Base-by-base conservation (phyloP, 2,888 invertebrate genomes). In the Lepas anatifera region DNA sequence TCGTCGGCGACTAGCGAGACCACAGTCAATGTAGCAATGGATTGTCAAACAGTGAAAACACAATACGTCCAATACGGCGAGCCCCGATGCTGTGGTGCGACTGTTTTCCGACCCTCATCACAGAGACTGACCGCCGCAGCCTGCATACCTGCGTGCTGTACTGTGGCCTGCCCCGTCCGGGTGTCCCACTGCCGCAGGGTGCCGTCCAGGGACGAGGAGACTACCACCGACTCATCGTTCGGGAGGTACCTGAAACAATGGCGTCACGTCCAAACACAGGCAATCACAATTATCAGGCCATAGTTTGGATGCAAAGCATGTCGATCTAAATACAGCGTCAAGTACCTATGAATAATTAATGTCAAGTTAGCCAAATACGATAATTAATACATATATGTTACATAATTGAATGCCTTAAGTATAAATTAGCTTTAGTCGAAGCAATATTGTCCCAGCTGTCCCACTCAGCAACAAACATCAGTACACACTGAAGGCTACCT, bases 181-280 rank as follows among this genome's bases (percentile, higher is more conserved):
- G 39, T 13, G 66, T 66, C 66, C 37, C 37, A 66, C 37, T 66
- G 66, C 1, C 66, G 66, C 2, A 66, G 2, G 16, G 39, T 27
- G 13, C 66, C 66, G 39, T 66, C 66, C 25, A 66, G 66, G 13
- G 48, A 48, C 63, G 39, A 41, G 48, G 25, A 22, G 25, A 69
- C 29, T 41, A 43, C 48, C 70, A 73, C 73, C 1, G 58, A 18
- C 32, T 58, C 58, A 11, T 22, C 22, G 32, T 22, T 22, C 35
- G 58, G 58, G 8, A 58, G 1, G 32, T 58, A 58, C 22, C 58
- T 58, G 29, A 10, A 0, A 32, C 2, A 11, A 29, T 1, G 32
- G 35, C 32, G n/a, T 2, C 4, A 6, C 7, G 52, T 8, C 2
- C 16, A 4, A 11, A 16, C 8, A 16, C 29, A 2, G 2, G 13